Evolutionary conservation across 2,888 invertebrate genomes (phyloP).

Genomic region (Apamea epomidion): DNA sequence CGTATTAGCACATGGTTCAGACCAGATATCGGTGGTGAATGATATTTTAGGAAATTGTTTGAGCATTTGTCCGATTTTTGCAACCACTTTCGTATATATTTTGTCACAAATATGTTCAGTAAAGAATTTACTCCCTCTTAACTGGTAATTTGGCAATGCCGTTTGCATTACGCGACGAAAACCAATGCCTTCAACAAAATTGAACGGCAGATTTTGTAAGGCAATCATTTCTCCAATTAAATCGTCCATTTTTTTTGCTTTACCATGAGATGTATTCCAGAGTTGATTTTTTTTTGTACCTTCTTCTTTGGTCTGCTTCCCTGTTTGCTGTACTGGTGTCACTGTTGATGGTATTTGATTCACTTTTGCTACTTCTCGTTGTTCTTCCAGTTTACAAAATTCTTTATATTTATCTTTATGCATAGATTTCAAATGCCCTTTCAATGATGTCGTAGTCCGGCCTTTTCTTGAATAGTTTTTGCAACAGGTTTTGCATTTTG

Average conservation of each 20-base stretch:
- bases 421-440: slow-evolving; percentile 47
- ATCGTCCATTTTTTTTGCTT: slow-evolving; percentile 55
- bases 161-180: slow-evolving; percentile 65
- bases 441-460: slow-evolving; percentile 58
- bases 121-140: slow-evolving; percentile 54
- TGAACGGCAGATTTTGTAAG: slow-evolving; percentile 65
- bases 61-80: slow-evolving; percentile 18
- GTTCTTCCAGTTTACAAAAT: slow-evolving; percentile 26
- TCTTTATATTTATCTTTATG: slow-evolving; percentile 35
- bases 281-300: neutral
- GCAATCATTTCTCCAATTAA: slow-evolving; percentile 68
- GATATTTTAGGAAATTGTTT: slow-evolving; percentile 31
- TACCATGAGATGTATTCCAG: slow-evolving; percentile 1
- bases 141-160: slow-evolving; percentile 62
- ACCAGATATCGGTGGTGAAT: slow-evolving; percentile 14
- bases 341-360: neutral
- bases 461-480: slow-evolving; percentile 64
- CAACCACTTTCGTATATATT: slow-evolving; percentile 9
- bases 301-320: slow-evolving; percentile 3
- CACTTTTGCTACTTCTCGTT: slow-evolving; percentile 7
- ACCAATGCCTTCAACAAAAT: slow-evolving; percentile 67
- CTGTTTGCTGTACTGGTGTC: neutral
- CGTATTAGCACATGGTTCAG: slow-evolving; percentile 13
- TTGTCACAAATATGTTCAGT: slow-evolving; percentile 23
- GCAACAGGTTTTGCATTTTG: slow-evolving; percentile 61